A percentile compares a stretch with the other conserved stretches of the same genome.
These are phyloP conservation scores for Phrynosoma blainvillii DNA, from an alignment of 2,113 vertebrate genomes.

Conservation along the genomic window DNA sequence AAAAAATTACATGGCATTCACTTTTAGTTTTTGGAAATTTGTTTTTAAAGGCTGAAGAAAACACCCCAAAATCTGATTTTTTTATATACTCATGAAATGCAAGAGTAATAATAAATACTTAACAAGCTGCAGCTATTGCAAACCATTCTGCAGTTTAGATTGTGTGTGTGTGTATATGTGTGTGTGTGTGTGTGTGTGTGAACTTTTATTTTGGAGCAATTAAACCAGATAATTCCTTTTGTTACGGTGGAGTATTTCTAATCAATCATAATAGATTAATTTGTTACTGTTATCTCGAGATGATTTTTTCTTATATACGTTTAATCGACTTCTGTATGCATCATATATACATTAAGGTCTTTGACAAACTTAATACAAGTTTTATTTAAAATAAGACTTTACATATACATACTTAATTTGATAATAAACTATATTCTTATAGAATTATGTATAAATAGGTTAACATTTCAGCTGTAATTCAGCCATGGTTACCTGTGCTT, in stretches of 20 bases:
- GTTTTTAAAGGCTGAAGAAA: slow-evolving; percentile 68
- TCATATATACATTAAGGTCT: slow-evolving; percentile 86
- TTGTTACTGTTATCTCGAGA: slow-evolving; percentile 79
- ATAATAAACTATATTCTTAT: slow-evolving; percentile 85
- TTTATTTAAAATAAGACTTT: slow-evolving; percentile 83
- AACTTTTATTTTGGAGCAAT: slow-evolving; percentile 54
- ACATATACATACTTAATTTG: slow-evolving; percentile 82
- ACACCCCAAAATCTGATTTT: slow-evolving; percentile 67
- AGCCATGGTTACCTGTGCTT: slow-evolving; percentile 20
- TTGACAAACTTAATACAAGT: slow-evolving; percentile 76
- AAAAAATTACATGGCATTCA: slow-evolving; percentile 71
- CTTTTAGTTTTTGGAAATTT: slow-evolving; percentile 69
- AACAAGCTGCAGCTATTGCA: slow-evolving; percentile 81
- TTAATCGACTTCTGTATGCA: slow-evolving; percentile 80
- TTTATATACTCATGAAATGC: slow-evolving; percentile 49
- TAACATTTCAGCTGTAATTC: slow-evolving; percentile 59
- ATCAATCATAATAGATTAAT: slow-evolving; percentile 62
- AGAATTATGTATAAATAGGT: slow-evolving; percentile 89
- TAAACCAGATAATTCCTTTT: slow-evolving; percentile 56
- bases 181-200: slow-evolving; percentile 8
- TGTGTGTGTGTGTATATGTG: not conserved
- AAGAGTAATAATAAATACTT: slow-evolving; percentile 79
- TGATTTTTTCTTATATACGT: slow-evolving; percentile 76
- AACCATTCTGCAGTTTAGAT: slow-evolving; percentile 44
- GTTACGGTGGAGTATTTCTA: slow-evolving; percentile 63